Evolutionary conservation across 2,113 vertebrate species (phyloP), one percentile per base, ranked within the genome.

Genomic region (Corvus hawaiiensis): DNA sequence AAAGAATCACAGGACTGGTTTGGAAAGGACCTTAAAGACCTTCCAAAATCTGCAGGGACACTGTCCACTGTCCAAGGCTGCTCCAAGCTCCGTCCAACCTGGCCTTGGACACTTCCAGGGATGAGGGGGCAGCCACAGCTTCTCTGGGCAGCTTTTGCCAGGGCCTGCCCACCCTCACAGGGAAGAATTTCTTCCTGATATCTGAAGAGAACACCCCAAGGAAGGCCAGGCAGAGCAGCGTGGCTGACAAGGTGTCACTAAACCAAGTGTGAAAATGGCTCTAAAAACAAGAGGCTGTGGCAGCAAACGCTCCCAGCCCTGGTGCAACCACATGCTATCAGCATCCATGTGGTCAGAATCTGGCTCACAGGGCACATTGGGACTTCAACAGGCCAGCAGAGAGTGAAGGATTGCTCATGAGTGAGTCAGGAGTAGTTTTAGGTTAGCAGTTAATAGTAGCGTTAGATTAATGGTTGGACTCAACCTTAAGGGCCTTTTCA

Each of bases 51-150:
- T 26, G 10, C 22, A 69, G 48, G 14, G n/a, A 41, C 9, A 10
- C 5, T 0, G 27, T 7, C 4, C 4, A 3, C 14, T 1, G 4
- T 2, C 1, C 30, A n/a, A 83, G 17, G 21, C 0, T 76, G 39
- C 14, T 55, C n/a, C 41, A 48, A 54, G 4, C 35, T 30, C 16
- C 0, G 0, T 51, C 61, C 23, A 52, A 3, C 11, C 46, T 4
- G 32, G 12, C 5, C 24, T 54, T 26, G 62, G n/a, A 13, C 17
- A 8, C 4, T 55, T 23, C 18, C 48, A 69, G 20, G 22, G 68
- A 75, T n/a, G 58, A 41, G 39, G 39, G 9, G 1, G 4, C 44
- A 74, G 19, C 27, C 44, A 44, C n/a, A 61, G 54, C 23, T 71
- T 2, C 48, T 48, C 49, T 72, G 48, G 16, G 9, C 5, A 75